phyloP scores from a whole-genome alignment of 2,888 invertebrate species.

The Rotaria sp. region DNA sequence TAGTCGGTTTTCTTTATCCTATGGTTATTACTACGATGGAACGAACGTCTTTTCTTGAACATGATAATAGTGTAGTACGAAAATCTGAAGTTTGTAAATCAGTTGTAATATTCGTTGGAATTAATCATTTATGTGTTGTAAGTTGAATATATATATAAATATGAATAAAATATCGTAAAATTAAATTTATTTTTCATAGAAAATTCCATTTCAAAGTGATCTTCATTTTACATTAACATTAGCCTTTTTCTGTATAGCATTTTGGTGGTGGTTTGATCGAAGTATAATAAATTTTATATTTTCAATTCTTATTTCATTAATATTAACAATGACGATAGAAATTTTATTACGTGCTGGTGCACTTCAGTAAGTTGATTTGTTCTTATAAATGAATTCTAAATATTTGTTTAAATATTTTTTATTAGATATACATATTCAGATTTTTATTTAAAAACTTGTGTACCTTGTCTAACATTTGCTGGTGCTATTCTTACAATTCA shows the following conservation, averaged over 20 bases:
- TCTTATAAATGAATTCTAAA: background rate
- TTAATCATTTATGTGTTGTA: slow-evolving; percentile 37
- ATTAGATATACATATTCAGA: slow-evolving; percentile 2
- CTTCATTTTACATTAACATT: slow-evolving; percentile 36
- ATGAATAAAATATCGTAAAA: background rate
- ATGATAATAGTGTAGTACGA: background rate
- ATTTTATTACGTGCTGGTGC: slow-evolving; percentile 8
- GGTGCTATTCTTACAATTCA: background rate
- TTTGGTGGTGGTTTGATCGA: slow-evolving; percentile 40
- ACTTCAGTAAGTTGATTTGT: background rate
- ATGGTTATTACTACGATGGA: background rate
- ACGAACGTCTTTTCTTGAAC: background rate
- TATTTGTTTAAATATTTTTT: background rate
- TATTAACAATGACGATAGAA: background rate
- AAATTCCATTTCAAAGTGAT: slow-evolving; percentile 39
- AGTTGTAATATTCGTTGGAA: slow-evolving; percentile 33
- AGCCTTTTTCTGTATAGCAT: slow-evolving; percentile 31
- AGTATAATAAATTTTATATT: slow-evolving; percentile 62
- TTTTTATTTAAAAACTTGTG: slow-evolving; percentile 19
- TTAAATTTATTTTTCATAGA: slow-evolving; percentile 27
- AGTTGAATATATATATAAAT: background rate
- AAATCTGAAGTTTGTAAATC: slow-evolving; percentile 25
- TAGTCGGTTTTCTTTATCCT: background rate
- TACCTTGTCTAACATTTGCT: slow-evolving; percentile 24
- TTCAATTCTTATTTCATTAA: slow-evolving; percentile 44